Evolutionary conservation across 2,888 invertebrate genomes (phyloP), one percentile per base, ranked within the genome.

Genomic region (Tethea ocularis): DNA sequence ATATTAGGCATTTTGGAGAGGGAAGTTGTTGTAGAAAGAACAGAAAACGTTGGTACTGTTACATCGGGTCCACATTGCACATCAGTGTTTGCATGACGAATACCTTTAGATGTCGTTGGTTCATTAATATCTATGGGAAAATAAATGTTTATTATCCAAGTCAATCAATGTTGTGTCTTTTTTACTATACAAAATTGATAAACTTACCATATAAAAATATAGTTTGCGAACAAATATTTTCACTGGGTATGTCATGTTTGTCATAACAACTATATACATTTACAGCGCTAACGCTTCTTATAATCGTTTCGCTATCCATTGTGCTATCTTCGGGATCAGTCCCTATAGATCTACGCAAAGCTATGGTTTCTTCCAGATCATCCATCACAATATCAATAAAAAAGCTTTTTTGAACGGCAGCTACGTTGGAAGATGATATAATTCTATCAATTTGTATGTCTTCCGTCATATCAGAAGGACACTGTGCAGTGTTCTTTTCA

Each of bases 91-190:
- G 83, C 61, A 63, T 87, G 89, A 26, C 89, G 86, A 60, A 92
- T 78, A 26, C 93, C 93, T 78, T 89, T 91, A n/a, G 93, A 93
- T 59, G 93, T 92, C 62, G 88, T 89, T 2, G 93, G 92, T 77
- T 92, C 91, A 64, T 92, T 85, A 62, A 91, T 83, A 80, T 92
- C 92, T 92, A 77, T 55, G 82, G 80, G 10, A 46, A 56, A 52
- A 51, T 33, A 57, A 53, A 17, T 22, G n/a, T 22, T 24, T 17
- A 13, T 51, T 52, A 11, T 26, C 17, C n/a, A 46, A 13, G 15
- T 13, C 54, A 29, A 54, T 41, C 33, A 29, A 33, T 20, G 10
- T 15, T 2, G 36, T 20, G 29, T 46, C 33, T n/a, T 24, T n/a
- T 41, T 7, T 59, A 20, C n/a, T 53, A 10, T 33, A 51, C 20